These are phyloP conservation scores for Troglohyphantes excavatus DNA, from an alignment of 2,888 invertebrate genomes.

Conservation along the genomic window DNA sequence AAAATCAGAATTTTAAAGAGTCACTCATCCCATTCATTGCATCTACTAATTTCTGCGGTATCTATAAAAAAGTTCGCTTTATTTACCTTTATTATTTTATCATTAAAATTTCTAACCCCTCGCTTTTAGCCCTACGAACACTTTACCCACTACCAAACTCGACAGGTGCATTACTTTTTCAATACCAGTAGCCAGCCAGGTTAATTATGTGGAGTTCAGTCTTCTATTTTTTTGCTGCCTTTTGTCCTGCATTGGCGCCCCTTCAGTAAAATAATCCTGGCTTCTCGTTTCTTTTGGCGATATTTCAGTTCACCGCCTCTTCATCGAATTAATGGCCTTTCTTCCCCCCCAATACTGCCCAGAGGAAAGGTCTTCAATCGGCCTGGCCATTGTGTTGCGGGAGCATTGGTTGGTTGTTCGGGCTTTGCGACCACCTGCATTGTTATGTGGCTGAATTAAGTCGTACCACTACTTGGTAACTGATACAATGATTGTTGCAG, in stretches of 20 bases:
- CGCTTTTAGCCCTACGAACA: no score
- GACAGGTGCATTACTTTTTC: slow-evolving; percentile 18
- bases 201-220: neutral
- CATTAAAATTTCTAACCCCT: no score
- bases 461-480: neutral
- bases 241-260: neutral
- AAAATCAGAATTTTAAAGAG: no score
- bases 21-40: no score
- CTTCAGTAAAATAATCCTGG: no score
- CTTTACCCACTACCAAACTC: no score
- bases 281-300: slow-evolving; percentile 9
- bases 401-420: neutral
- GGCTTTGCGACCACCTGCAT: neutral
- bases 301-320: neutral
- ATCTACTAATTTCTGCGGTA: no score
- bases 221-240: neutral
- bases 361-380: neutral
- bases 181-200: neutral
- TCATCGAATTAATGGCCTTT: neutral
- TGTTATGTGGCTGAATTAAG: neutral
- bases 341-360: neutral
- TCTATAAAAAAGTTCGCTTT: no score
- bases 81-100: no score
- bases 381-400: neutral
- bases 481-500: neutral